A percentile compares a stretch with the other conserved stretches of the same genome.
Evolutionary conservation across 2,888 invertebrate genomes (phyloP).

Genomic region (Liposcelis brunnea): DNA sequence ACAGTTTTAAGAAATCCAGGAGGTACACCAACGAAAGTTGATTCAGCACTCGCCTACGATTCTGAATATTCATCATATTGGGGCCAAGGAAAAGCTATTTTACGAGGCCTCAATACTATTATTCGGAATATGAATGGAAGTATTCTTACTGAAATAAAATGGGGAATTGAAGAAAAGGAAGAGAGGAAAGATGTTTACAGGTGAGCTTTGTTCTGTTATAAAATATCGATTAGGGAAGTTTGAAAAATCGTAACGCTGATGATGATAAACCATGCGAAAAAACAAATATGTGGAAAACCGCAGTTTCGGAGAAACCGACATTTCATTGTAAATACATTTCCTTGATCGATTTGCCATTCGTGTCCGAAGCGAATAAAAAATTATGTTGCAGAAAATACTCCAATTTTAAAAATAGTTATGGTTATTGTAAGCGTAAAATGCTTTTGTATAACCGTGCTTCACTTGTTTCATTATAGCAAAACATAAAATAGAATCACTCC

Average conservation of each 20-base stretch:
- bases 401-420: too few relatives aligned
- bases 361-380: too few relatives aligned
- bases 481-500: too few relatives aligned
- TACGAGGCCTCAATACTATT: slow-evolving; percentile 48
- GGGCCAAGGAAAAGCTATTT: slow-evolving; percentile 59
- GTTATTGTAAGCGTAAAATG: too few relatives aligned
- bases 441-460: too few relatives aligned
- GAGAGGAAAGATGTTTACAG: slow-evolving; percentile 34
- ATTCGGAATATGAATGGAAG: slow-evolving; percentile 41
- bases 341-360: too few relatives aligned
- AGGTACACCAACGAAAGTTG: slow-evolving; percentile 40
- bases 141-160: slow-evolving; percentile 40
- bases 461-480: too few relatives aligned
- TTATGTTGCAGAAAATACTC: too few relatives aligned
- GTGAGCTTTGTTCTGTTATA: slow-evolving; percentile 20
- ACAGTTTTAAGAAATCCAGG: slow-evolving; percentile 31
- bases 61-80: slow-evolving; percentile 55
- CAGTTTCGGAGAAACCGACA: too few relatives aligned
- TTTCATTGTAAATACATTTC: too few relatives aligned
- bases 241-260: neutral
- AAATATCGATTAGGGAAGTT: neutral
- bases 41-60: slow-evolving; percentile 54
- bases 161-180: slow-evolving; percentile 43
- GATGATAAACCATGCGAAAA: too few relatives aligned
- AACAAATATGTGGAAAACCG: too few relatives aligned